phyloP scores from a whole-genome alignment of 2,888 invertebrate species.

The Pilophorus perplexus region DNA sequence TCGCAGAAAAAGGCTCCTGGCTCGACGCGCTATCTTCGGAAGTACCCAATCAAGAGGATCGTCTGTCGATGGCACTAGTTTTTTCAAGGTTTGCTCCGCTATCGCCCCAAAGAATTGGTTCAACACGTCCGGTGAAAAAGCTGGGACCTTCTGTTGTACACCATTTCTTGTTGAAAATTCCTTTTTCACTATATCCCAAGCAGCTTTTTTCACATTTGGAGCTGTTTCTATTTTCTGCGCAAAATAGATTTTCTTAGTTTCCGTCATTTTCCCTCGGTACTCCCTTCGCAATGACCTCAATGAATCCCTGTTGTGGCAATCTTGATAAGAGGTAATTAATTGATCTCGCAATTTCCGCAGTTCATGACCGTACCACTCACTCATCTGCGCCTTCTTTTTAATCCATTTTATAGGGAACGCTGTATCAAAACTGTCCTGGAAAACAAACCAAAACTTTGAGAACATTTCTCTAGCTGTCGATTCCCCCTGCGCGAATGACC shows the following conservation, averaged over 20 bases:
- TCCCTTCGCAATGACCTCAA: not conserved
- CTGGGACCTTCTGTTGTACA: no score
- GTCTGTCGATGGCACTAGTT: no score
- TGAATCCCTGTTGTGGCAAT: not conserved
- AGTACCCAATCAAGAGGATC: no score
- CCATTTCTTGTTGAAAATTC: not conserved
- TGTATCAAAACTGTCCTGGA: not conserved
- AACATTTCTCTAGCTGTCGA: not conserved
- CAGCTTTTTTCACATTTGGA: not conserved
- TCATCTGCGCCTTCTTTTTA: no score
- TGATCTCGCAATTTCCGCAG: not conserved
- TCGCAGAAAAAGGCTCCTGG: no score
- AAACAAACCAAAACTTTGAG: not conserved
- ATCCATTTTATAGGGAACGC: not conserved
- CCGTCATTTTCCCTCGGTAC: not conserved
- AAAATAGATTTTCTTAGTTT: not conserved
- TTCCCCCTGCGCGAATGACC: not conserved
- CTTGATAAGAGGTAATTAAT: no score
- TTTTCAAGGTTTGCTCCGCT: not conserved
- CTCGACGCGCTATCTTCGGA: no score
- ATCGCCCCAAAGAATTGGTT: not conserved
- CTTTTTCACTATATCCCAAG: not conserved
- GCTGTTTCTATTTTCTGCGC: not conserved
- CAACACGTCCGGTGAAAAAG: not conserved
- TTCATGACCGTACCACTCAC: not conserved